Evolutionary conservation across 2,113 vertebrate species (phyloP).

Genomic region (Dermatemys mawii): DNA sequence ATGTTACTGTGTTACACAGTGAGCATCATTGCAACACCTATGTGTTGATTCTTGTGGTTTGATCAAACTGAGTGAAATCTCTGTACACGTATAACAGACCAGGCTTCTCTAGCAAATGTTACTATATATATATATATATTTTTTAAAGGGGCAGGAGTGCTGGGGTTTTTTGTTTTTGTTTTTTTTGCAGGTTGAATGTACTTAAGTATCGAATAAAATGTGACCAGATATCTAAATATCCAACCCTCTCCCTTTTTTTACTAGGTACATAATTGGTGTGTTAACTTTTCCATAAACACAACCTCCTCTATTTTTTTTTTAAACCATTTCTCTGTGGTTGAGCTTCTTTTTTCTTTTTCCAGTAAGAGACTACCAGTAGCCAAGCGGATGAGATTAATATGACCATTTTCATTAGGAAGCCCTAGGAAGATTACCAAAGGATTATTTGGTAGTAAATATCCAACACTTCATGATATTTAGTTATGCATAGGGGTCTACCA

Average conservation of each 20-base stretch:
- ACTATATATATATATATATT: too few species aligned
- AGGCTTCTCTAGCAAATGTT: neutral
- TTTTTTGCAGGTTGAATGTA: neutral
- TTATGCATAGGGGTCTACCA: neutral
- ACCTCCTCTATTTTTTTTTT: neutral
- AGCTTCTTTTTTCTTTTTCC: neutral
- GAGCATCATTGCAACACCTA: neutral
- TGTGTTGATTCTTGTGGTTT: neutral
- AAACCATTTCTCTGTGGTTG: neutral
- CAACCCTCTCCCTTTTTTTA: neutral
- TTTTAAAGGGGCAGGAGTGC: too few species aligned
- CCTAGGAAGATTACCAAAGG: neutral
- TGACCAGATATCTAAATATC: neutral
- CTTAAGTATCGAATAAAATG: neutral
- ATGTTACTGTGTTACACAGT: neutral
- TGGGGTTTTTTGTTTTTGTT: too few species aligned
- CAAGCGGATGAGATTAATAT: neutral
- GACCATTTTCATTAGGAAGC: neutral
- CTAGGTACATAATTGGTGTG: neutral
- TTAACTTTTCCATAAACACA: neutral
- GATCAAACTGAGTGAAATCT: neutral
- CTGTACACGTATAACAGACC: neutral
- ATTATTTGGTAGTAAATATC: neutral
- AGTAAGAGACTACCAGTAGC: neutral
- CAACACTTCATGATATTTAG: neutral